Percentiles rank a stretch among this genome's conserved stretches.
Evolutionary conservation across 2,113 vertebrate genomes (phyloP).

Genomic region (Tragelaphus imberbis): DNA sequence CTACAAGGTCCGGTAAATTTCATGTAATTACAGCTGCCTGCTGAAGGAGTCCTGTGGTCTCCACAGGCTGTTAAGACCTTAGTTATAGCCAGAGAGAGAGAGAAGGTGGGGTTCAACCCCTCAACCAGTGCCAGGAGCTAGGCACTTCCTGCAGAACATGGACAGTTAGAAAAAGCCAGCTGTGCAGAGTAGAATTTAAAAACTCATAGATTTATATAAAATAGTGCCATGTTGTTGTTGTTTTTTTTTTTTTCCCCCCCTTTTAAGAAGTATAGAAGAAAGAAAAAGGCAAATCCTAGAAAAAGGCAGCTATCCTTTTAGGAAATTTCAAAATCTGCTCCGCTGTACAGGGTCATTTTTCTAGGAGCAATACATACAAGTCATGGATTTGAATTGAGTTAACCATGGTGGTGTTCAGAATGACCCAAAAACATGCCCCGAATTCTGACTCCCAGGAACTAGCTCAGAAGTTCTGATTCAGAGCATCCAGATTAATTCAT

Average conservation of each 20-base stretch:
- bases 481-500: background rate
- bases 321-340: background rate
- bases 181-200: constrained; percentile 8
- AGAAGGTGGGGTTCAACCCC: background rate
- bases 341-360: background rate
- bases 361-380: background rate
- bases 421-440: background rate
- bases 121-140: background rate
- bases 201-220: constrained; percentile 11
- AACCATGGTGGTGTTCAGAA: constrained; percentile 1
- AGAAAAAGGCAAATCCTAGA: background rate
- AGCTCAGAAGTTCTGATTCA: background rate
- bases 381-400: background rate
- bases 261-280: background rate
- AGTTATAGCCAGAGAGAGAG: constrained; percentile 11
- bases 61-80: constrained; percentile 17
- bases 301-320: background rate
- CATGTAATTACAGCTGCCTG: constrained; percentile 38
- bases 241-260: background rate
- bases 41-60: constrained; percentile 7
- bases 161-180: background rate
- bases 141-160: background rate
- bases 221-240: background rate
- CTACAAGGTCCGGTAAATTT: constrained; percentile 12
- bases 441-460: background rate